Evolutionary conservation across 2,797 vertebrate genomes (phyloP).

Genomic region (Darevskia mixta): DNA sequence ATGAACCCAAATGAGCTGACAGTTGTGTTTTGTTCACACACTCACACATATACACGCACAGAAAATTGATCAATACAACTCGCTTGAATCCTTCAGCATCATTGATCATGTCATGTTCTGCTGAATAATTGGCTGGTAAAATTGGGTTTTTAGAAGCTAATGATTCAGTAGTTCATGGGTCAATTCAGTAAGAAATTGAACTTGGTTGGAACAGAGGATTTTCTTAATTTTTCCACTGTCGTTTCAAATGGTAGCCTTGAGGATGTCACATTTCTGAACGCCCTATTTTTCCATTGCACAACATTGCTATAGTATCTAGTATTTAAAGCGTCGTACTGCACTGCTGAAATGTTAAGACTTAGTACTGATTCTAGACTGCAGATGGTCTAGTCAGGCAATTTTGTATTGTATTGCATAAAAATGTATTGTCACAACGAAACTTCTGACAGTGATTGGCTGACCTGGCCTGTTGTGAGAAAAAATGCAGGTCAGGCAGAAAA

Average conservation of each 20-base stretch:
- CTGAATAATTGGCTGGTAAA: slow-evolving; percentile 78
- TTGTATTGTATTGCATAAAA: not conserved
- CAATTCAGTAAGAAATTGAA: slow-evolving; percentile 64
- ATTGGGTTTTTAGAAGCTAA: slow-evolving; percentile 74
- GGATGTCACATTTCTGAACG: slow-evolving; percentile 41
- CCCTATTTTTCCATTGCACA: slow-evolving; percentile 64
- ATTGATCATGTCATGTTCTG: slow-evolving; percentile 78
- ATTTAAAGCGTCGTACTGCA: slow-evolving; percentile 43
- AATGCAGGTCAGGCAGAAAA: not conserved
- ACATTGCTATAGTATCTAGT: slow-evolving; percentile 48
- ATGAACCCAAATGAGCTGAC: slow-evolving; percentile 75
- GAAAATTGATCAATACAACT: slow-evolving; percentile 77
- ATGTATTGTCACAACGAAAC: not conserved
- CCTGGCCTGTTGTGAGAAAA: not conserved
- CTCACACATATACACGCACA: slow-evolving; percentile 51
- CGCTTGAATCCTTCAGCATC: slow-evolving; percentile 76
- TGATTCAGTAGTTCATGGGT: slow-evolving; percentile 74
- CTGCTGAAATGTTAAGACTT: slow-evolving; percentile 24
- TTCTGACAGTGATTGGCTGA: not conserved
- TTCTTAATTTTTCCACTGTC: slow-evolving; percentile 59
- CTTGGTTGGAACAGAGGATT: slow-evolving; percentile 59
- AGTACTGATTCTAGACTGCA: not conserved
- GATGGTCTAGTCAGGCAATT: not conserved
- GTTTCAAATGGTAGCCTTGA: slow-evolving; percentile 40
- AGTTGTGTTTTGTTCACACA: slow-evolving; percentile 75